A percentile compares a stretch with the other conserved stretches of the same genome.
Conservation (phyloP, 64 coral and sea anemone genomes). For the Actinia equina region DNA sequence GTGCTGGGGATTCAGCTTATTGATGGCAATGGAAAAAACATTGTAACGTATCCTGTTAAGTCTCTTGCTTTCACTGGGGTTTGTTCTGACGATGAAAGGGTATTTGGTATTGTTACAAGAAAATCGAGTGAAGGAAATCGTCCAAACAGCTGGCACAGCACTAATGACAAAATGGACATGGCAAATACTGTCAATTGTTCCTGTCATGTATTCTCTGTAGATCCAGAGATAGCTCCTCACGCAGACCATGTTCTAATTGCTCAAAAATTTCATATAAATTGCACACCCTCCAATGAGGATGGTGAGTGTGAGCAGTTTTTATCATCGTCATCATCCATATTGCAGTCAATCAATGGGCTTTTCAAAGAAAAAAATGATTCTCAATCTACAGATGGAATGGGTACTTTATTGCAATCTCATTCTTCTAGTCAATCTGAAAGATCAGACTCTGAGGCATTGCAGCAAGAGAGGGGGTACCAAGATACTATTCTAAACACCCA, state of each 20-base stretch:
- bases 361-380: conserved; percentile 50
- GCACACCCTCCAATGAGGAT: conserved; percentile 22
- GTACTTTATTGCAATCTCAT: neutral
- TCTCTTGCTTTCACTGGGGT: conserved; percentile 82
- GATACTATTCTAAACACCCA: neutral
- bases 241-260: conserved; percentile 50
- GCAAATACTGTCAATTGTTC: conserved; percentile 79
- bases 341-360: conserved; percentile 71
- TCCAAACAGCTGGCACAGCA: conserved; percentile 27
- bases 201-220: conserved; percentile 91
- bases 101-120: conserved; percentile 90
- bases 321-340: conserved; percentile 53
- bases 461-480: neutral
- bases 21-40: conserved; percentile 42
- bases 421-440: neutral
- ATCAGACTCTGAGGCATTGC: neutral
- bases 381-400: conserved; percentile 8
- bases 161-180: conserved; percentile 23
- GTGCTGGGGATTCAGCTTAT: conserved; percentile 62
- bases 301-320: conserved; percentile 69
- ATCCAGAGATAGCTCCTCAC: conserved; percentile 64
- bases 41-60: conserved; percentile 80
- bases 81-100: conserved; percentile 88
- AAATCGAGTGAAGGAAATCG: conserved; percentile 50
- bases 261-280: conserved; percentile 81